phyloP scores from a whole-genome alignment of 1,140 invertebrate genomes.

The Heliothis subflexa region DNA sequence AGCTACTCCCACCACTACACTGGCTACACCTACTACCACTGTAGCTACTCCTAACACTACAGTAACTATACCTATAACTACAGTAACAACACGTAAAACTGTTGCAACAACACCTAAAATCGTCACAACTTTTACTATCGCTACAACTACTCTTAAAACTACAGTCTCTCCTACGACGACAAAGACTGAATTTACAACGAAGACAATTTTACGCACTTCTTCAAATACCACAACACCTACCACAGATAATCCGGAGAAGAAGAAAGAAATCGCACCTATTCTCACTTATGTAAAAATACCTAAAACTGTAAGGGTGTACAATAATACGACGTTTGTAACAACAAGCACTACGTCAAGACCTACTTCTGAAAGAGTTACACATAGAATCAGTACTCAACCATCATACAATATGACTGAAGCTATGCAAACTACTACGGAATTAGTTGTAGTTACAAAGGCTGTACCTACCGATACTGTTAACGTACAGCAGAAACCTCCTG shows the following conservation, averaged over 20 bases:
- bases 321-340: conserved; percentile 9
- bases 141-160: neutral
- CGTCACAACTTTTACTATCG: neutral
- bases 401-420: conserved; percentile 4
- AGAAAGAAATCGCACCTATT: neutral
- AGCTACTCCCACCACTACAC: neutral
- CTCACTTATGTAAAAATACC: neutral
- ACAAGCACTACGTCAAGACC: conserved; percentile 4
- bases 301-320: neutral
- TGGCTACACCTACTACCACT: conserved; percentile 1
- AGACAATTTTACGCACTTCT: neutral
- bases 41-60: conserved; percentile 3
- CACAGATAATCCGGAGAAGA: neutral
- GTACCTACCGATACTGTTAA: neutral
- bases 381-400: neutral
- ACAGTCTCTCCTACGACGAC: neutral
- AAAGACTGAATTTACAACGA: neutral
- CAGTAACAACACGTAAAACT: neutral
- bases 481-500: conserved; percentile 22
- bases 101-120: neutral
- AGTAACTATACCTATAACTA: conserved; percentile 1
- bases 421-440: conserved; percentile 13
- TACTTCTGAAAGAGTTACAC: neutral
- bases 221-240: neutral
- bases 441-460: neutral